Percentiles rank a stretch among this genome's conserved stretches.
Conservation (phyloP, 2,888 invertebrate genomes). For the Phalera bucephala region DNA sequence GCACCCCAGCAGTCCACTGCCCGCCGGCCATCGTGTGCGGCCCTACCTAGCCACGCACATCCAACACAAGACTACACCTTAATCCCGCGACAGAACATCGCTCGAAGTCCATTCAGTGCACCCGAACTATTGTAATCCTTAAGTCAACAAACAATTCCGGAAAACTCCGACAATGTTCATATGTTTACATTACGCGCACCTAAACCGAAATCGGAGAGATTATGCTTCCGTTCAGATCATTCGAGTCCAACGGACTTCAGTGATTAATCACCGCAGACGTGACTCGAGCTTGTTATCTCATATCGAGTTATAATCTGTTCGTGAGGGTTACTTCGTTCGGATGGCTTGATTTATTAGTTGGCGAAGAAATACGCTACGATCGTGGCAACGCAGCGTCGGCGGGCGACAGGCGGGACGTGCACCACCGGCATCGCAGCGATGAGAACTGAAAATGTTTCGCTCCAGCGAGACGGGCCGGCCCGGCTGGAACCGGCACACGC, state of each 20-base stretch:
- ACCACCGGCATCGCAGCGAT: conserved; percentile 67
- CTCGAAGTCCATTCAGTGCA: conserved; percentile 44
- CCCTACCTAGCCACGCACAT: conserved; percentile 47
- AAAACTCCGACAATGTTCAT: conserved; percentile 69
- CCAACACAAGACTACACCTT: conserved; percentile 46
- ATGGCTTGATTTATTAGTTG: conserved; percentile 72
- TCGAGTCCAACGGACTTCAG: conserved; percentile 53
- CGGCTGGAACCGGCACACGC: conserved; percentile 53
- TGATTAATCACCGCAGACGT: conserved; percentile 66
- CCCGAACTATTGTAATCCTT: conserved; percentile 37
- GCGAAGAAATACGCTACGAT: conserved; percentile 67
- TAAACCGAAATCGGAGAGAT: conserved; percentile 60
- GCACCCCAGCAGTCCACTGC: conserved; percentile 58
- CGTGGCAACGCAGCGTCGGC: conserved; percentile 54
- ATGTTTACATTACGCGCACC: conserved; percentile 68
- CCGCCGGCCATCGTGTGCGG: conserved; percentile 50
- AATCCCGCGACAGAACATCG: conserved; percentile 39
- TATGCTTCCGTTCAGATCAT: conserved; percentile 57
- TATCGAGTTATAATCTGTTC: conserved; percentile 72
- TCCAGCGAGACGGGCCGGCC: conserved; percentile 36
- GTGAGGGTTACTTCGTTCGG: conserved; percentile 64
- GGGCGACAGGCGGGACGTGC: conserved; percentile 58
- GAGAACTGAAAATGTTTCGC: conserved; percentile 57
- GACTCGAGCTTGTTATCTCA: conserved; percentile 66
- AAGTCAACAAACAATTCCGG: conserved; percentile 63